Percentiles rank a stretch among this genome's conserved stretches.
phyloP scores from a whole-genome alignment of 2,797 vertebrate genomes.

The Phoebastria nigripes region DNA sequence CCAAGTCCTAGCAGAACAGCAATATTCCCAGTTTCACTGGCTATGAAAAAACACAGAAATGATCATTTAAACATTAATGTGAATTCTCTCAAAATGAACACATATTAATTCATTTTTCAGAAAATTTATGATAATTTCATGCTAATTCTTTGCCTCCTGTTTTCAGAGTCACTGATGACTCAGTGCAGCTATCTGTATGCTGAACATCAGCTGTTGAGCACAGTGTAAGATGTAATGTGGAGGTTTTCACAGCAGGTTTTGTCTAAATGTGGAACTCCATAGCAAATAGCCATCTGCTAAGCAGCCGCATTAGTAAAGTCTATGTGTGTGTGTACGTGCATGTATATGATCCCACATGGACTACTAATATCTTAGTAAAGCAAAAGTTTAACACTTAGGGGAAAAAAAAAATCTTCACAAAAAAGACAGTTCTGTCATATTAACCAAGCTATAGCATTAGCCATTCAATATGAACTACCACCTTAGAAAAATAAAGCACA shows the following conservation, averaged over 20 bases:
- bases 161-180: constrained; percentile 54
- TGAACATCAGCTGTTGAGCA: constrained; percentile 56
- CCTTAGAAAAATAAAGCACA: not conserved
- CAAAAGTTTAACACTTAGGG: not conserved
- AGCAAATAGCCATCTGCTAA: constrained; percentile 66
- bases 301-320: constrained; percentile 7
- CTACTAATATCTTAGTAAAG: not conserved
- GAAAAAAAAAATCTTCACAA: not conserved
- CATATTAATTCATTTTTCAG: constrained; percentile 52
- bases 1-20: constrained; percentile 17
- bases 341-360: not conserved
- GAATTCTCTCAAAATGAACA: constrained; percentile 19
- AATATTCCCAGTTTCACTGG: constrained; percentile 30
- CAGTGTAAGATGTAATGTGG: constrained; percentile 48
- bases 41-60: constrained; percentile 35
- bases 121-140: constrained; percentile 62
- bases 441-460: not conserved
- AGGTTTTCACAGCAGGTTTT: constrained; percentile 59
- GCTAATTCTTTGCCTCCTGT: constrained; percentile 54
- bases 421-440: not conserved
- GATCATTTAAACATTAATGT: constrained; percentile 30
- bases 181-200: constrained; percentile 47
- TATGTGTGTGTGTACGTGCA: not conserved
- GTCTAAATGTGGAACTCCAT: constrained; percentile 56
- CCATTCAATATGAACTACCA: not conserved